These are phyloP conservation scores for Rhodeus uyekii DNA, from an alignment of 2,797 vertebrate species.

Conservation along the genomic window DNA sequence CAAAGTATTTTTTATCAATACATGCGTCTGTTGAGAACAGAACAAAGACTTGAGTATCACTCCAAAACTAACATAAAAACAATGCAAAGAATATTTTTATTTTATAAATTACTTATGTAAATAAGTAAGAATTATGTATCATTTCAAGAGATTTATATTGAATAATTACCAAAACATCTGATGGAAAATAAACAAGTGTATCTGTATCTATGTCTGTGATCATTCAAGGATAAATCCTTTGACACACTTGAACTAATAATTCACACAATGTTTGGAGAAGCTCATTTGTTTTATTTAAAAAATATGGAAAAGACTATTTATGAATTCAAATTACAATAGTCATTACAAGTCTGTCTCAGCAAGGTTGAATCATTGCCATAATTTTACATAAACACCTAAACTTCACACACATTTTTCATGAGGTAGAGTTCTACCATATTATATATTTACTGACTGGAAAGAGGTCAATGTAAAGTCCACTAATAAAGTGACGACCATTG, in stretches of 20 bases:
- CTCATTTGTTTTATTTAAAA: conserved; percentile 2
- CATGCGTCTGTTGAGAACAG: conserved; percentile 11
- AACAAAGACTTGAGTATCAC: conserved; percentile 34
- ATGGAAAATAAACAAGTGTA: conserved; percentile 71
- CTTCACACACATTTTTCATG: background rate
- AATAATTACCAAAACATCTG: conserved; percentile 76
- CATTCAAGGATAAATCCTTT: background rate
- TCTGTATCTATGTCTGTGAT: conserved; percentile 22
- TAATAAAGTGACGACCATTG: background rate
- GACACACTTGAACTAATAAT: background rate
- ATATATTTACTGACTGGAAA: background rate
- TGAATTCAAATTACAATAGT: background rate
- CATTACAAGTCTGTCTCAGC: background rate
- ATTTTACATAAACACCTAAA: background rate
- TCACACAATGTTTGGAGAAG: background rate
- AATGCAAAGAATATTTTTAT: conserved; percentile 69
- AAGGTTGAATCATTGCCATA: background rate
- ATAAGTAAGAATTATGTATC: conserved; percentile 77
- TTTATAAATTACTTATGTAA: conserved; percentile 71
- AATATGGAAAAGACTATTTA: conserved; percentile 1
- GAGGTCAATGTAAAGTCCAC: background rate
- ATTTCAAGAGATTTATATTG: conserved; percentile 83
- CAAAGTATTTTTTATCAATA: conserved; percentile 52
- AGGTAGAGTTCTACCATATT: conserved; percentile 6
- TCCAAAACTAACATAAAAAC: conserved; percentile 61